phyloP scores from a whole-genome alignment of 64 coral and sea anemone species.

The Catalaphyllia jardinei region DNA sequence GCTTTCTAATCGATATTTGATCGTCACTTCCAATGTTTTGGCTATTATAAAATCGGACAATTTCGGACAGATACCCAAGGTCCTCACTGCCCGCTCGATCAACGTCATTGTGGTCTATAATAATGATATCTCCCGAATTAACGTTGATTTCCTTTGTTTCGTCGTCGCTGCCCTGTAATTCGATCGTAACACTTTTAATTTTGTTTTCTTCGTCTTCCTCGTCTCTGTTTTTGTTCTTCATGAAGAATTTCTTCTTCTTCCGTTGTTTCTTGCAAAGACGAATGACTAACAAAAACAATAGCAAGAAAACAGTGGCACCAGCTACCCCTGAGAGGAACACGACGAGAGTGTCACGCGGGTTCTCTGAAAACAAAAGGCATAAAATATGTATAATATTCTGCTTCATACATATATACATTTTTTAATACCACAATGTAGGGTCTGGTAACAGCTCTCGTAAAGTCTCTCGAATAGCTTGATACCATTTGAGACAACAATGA shows the following conservation, averaged over 20 bases:
- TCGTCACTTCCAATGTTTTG: slow-evolving; percentile 81
- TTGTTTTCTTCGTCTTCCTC: slow-evolving; percentile 38
- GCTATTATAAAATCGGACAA: slow-evolving; percentile 90
- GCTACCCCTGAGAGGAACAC: slow-evolving; percentile 60
- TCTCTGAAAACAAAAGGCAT: neutral
- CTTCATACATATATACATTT: too few species aligned
- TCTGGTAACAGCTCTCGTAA: too few species aligned
- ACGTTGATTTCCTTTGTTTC: slow-evolving; percentile 80
- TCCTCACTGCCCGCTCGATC: slow-evolving; percentile 76
- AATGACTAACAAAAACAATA: slow-evolving; percentile 35
- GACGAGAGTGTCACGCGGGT: slow-evolving; percentile 13
- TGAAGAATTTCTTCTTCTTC: slow-evolving; percentile 39
- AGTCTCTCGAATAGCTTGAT: too few species aligned
- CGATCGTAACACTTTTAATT: slow-evolving; percentile 80
- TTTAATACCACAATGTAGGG: too few species aligned
- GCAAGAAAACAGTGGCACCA: slow-evolving; percentile 30
- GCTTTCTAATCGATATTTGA: slow-evolving; percentile 65
- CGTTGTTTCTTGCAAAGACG: slow-evolving; percentile 17
- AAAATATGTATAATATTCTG: too few species aligned
- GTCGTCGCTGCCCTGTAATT: slow-evolving; percentile 71
- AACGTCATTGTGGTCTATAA: slow-evolving; percentile 84
- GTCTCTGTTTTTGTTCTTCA: neutral
- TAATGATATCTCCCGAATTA: slow-evolving; percentile 88
- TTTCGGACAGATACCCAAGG: slow-evolving; percentile 88
- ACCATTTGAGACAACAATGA: too few species aligned